Evolutionary conservation across 2,113 vertebrate genomes (phyloP).

Genomic region (Gobius niger): DNA sequence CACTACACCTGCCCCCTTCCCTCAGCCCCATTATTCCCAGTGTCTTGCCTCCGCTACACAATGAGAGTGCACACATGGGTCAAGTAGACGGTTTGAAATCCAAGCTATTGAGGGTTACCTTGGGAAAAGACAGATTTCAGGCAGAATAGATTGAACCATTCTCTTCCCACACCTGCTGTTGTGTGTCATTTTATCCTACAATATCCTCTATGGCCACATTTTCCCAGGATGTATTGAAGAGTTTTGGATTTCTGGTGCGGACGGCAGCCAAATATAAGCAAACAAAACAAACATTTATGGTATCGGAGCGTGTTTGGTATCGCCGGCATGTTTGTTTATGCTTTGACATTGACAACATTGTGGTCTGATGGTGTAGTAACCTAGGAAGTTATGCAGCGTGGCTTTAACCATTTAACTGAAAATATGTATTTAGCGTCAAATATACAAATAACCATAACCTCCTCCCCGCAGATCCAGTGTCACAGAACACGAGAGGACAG

Average conservation of each 20-base stretch:
- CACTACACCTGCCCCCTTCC: neutral
- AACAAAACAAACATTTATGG: neutral
- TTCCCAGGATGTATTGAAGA: slow-evolving; percentile 24
- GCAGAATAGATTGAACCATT: slow-evolving; percentile 39
- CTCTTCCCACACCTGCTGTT: slow-evolving; percentile 65
- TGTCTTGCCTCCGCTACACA: slow-evolving; percentile 14
- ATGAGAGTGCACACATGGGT: slow-evolving; percentile 26
- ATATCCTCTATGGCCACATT: slow-evolving; percentile 45
- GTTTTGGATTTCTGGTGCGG: slow-evolving; percentile 22
- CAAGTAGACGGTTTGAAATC: slow-evolving; percentile 57
- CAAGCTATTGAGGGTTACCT: slow-evolving; percentile 57
- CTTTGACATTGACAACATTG: too few relatives aligned
- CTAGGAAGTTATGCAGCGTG: too few relatives aligned
- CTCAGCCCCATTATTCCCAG: neutral
- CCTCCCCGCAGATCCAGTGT: slow-evolving; percentile 43
- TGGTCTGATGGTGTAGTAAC: too few relatives aligned
- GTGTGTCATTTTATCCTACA: slow-evolving; percentile 57
- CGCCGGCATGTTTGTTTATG: too few relatives aligned
- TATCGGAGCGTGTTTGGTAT: too few relatives aligned
- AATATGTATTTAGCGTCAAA: neutral
- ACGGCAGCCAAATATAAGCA: slow-evolving; percentile 13
- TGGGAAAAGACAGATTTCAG: slow-evolving; percentile 56
- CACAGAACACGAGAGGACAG: slow-evolving; percentile 58
- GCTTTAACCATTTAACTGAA: too few relatives aligned
- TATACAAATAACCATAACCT: slow-evolving; percentile 59